These are phyloP conservation scores for Pecten maximus DNA, from an alignment of 2,888 invertebrate genomes.

Conservation along the genomic window DNA sequence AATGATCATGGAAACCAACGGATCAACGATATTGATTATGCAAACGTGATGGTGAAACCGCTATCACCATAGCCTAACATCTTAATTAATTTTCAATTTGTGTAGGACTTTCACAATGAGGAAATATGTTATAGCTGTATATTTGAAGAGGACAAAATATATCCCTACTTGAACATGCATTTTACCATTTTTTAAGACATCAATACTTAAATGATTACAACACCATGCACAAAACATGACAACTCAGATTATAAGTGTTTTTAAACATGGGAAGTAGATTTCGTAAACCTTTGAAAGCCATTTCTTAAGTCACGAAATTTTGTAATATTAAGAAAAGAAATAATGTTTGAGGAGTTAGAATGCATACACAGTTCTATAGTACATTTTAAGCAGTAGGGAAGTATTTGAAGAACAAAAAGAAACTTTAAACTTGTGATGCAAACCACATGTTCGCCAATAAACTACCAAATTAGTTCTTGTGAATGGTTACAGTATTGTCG, in stretches of 20 bases:
- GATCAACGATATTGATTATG: neutral
- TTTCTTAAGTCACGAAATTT: too few species aligned
- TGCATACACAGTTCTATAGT: too few species aligned
- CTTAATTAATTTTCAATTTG: neutral
- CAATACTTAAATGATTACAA: neutral
- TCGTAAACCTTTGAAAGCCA: neutral
- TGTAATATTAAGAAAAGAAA: too few species aligned
- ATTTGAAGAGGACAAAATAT: neutral
- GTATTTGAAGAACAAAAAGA: too few species aligned
- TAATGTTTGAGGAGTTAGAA: too few species aligned
- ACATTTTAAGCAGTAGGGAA: too few species aligned
- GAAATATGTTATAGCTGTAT: neutral
- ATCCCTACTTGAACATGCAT: neutral
- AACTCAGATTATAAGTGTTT: neutral
- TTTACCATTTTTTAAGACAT: neutral
- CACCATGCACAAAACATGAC: neutral
- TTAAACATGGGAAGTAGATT: too few species aligned
- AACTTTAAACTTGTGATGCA: too few species aligned
- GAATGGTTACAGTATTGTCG: too few species aligned
- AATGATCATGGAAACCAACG: neutral
- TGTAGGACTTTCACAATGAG: neutral
- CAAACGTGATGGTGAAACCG: neutral
- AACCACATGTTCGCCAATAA: too few species aligned
- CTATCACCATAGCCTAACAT: neutral
- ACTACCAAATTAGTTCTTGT: too few species aligned